Conservation (phyloP, 2,113 vertebrate species). For the Ptychochromis oligacanthus region DNA sequence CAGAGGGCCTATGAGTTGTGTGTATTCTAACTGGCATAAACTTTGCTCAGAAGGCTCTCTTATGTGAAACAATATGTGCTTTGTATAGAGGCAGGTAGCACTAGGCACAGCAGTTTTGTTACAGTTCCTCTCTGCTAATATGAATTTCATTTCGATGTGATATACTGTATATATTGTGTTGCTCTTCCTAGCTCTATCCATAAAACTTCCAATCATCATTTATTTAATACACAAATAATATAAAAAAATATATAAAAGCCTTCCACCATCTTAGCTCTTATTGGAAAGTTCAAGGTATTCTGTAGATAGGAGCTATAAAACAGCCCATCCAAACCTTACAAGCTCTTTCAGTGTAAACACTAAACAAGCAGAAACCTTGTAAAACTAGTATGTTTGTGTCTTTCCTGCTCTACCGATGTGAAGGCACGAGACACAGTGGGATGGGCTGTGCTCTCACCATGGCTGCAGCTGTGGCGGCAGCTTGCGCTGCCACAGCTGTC, state of each 20-base stretch:
- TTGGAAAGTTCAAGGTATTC: conserved; percentile 3
- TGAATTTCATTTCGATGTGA: neutral
- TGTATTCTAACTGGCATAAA: neutral
- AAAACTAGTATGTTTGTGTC: conserved; percentile 7
- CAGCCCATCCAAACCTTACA: conserved; percentile 16
- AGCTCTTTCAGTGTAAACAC: conserved; percentile 4
- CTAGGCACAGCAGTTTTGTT: neutral
- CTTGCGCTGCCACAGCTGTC: conserved; percentile 93
- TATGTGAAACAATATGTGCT: neutral
- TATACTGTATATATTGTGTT: neutral
- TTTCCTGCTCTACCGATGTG: conserved; percentile 17
- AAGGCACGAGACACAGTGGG: neutral
- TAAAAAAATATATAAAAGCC: conserved; percentile 4
- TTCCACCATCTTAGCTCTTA: neutral
- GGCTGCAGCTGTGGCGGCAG: conserved; percentile 89
- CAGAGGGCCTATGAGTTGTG: neutral
- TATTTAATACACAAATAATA: conserved; percentile 1
- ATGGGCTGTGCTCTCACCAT: conserved; percentile 88
- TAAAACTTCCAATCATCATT: conserved; percentile 31
- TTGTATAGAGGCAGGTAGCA: conserved; percentile 2
- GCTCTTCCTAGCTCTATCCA: neutral
- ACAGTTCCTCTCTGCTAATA: neutral
- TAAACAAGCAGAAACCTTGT: conserved; percentile 16
- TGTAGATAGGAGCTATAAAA: conserved; percentile 24
- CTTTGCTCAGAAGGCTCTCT: neutral